phyloP scores from a whole-genome alignment of 2,113 vertebrate genomes.

The Hystrix cristata region DNA sequence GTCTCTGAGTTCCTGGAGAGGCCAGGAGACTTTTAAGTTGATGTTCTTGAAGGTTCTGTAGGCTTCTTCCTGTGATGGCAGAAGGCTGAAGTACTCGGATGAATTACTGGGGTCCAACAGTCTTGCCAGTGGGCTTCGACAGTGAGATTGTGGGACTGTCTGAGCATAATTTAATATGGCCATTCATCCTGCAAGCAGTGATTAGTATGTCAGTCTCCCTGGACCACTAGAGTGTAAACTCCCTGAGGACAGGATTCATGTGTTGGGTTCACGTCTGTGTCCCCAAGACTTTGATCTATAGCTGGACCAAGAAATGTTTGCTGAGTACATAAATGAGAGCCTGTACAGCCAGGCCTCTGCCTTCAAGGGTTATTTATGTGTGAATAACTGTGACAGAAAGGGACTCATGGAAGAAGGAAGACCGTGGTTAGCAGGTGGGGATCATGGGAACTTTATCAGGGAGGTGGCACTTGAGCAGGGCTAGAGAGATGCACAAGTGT shows the following conservation, averaged over 20 bases:
- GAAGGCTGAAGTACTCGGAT: background rate
- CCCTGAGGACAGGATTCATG: background rate
- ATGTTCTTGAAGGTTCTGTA: background rate
- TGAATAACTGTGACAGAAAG: background rate
- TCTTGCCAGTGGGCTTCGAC: background rate
- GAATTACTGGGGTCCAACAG: background rate
- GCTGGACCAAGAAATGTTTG: background rate
- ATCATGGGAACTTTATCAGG: background rate
- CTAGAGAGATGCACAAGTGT: background rate
- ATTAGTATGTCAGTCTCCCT: background rate
- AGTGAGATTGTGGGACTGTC: background rate
- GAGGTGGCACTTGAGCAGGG: background rate
- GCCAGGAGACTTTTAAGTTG: background rate
- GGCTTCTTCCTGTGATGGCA: background rate
- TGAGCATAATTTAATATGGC: background rate
- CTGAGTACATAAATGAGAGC: background rate
- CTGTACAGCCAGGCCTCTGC: background rate
- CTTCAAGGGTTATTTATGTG: background rate
- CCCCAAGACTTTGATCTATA: background rate
- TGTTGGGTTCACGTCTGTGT: background rate
- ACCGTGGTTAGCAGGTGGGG: background rate
- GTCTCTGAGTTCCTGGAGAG: background rate
- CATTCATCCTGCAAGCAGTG: background rate
- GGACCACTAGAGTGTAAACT: background rate
- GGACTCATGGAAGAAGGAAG: background rate